A percentile compares a stretch with the other conserved stretches of the same genome.
Evolutionary conservation across 2,888 invertebrate genomes (phyloP).

Genomic region (Hypomecis atomaria): DNA sequence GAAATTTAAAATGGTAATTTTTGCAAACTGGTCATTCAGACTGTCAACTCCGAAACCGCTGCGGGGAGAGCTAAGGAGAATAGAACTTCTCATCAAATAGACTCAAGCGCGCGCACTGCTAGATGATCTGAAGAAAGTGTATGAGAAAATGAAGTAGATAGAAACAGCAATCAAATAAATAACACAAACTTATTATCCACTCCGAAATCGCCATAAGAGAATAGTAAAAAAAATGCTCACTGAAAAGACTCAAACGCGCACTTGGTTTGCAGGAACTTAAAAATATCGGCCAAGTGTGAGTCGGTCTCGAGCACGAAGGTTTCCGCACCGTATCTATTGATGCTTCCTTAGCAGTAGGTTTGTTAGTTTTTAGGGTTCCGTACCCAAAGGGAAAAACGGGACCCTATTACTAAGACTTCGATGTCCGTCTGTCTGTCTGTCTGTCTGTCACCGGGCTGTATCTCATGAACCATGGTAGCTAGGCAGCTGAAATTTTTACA

Average conservation of each 20-base stretch:
- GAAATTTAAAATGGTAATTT: too few species aligned
- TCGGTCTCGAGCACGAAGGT: too few species aligned
- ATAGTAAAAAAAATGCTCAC: slow-evolving; percentile 58
- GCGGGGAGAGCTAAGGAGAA: slow-evolving; percentile 63
- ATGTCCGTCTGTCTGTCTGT: too few species aligned
- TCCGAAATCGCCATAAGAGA: slow-evolving; percentile 63
- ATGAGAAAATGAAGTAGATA: slow-evolving; percentile 68
- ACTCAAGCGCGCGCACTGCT: slow-evolving; percentile 58
- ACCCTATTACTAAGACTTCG: too few species aligned
- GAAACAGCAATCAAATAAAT: slow-evolving; percentile 31
- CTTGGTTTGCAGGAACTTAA: slow-evolving; percentile 64
- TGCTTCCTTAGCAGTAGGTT: too few species aligned
- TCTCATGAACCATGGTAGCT: too few species aligned
- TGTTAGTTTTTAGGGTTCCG: too few species aligned
- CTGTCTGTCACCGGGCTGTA: too few species aligned
- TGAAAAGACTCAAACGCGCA: slow-evolving; percentile 59
- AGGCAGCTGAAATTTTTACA: too few species aligned
- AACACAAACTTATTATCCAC: slow-evolving; percentile 59
- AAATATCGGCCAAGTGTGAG: slow-evolving; percentile 44
- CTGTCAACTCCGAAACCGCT: slow-evolving; percentile 59
- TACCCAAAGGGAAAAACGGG: too few species aligned
- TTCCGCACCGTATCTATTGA: too few species aligned
- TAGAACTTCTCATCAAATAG: slow-evolving; percentile 67
- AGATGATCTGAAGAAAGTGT: slow-evolving; percentile 64
- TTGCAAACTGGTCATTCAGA: slow-evolving; percentile 46